Evolutionary conservation across 2,113 vertebrate genomes (phyloP), one percentile per base, ranked within the genome.

Genomic region (Emydura subglobosa): DNA sequence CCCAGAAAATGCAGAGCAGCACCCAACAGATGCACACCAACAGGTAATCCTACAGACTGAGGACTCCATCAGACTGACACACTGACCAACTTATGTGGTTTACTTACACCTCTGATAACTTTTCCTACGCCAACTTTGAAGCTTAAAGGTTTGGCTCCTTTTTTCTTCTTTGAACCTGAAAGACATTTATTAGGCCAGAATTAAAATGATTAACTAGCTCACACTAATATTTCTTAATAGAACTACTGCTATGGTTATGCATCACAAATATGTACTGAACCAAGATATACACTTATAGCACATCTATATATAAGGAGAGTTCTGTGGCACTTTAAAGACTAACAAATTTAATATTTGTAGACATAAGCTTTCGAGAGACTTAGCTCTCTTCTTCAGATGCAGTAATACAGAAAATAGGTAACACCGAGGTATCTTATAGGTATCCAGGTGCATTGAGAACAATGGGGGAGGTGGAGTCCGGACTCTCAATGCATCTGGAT

Each of bases 31-130:
- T 14, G 72, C 54, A 57, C 0, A 42, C 50, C 0, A 0, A n/a
- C 0, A n/a, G 27, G 0, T 16, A n/a, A 17, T 0, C 31, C 7
- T 42, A 9, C 25, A 12, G 72, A 9, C 3, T 0, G 1, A 29
- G 54, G 55, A 1, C 14, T 51, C 17, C 1, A 5, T 25, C 0
- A 47, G 22, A 27, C 11, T 13, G 6, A 82, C 1, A 2, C 24
- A 4, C 49, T 0, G 6, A 57, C 59, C 24, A 21, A 53, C 10
- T 24, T 7, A 0, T 11, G 1, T 2, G 8, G 17, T 82, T 22
- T 86, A 98, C 99, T 98, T 97, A 99, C 99, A 54, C 99, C 99
- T 98, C 99, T 98, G 97, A 99, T 99, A 92, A 99, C 99, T 98
- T 97, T 99, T 65, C 99, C 99, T 92, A 99, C 1, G 3, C 99